Base-by-base conservation (phyloP, 2,113 vertebrate genomes). In the Regulus satrapa region DNA sequence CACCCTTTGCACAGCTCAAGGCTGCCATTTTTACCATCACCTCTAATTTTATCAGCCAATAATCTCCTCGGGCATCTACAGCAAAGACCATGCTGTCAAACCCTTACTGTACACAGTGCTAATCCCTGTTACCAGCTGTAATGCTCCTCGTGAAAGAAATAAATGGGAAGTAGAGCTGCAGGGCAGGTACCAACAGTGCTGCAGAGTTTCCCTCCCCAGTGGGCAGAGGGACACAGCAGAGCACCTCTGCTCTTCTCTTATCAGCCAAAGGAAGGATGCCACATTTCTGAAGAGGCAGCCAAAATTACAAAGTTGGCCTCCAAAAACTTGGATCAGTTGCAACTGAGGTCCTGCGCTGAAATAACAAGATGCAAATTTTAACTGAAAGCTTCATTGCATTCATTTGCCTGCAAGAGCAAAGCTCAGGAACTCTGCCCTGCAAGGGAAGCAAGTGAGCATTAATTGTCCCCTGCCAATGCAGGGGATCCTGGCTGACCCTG, bases 341-440 rank as follows among this genome's bases (percentile, higher is more conserved):
- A 89, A 16, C 8, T 49, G 29, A 63, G 32, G 80, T 58, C 66
- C 52, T 34, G 19, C 5, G 29, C 46, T 41, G 46, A 94, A 92
- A 87, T 26, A 66, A 14, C 32, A 59, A 68, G 76, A 89, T 12
- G 19, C 34, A 79, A 64, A 86, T 52, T 88, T 52, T 40, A 72
- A 54, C 76, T 13, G 51, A 78, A 80, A 63, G 31, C 26, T 61
- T 52, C 5, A 4, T 4, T 49, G 40, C 55, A 56, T 52, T 63
- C 25, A 29, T 83, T 62, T 72, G 67, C 62, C 52, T 80, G 54
- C 67, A 77, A 54, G 40, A 83, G 34, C 56, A 45, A 82, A 90
- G 91, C 91, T 92, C 88, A 97, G 94, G 80, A 93, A 45, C 85
- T 18, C 80, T 91, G 83, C 86, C 76, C 92, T 96, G 74, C 69